phyloP scores from a whole-genome alignment of 2,113 vertebrate species.

The Megalops atlanticus region DNA sequence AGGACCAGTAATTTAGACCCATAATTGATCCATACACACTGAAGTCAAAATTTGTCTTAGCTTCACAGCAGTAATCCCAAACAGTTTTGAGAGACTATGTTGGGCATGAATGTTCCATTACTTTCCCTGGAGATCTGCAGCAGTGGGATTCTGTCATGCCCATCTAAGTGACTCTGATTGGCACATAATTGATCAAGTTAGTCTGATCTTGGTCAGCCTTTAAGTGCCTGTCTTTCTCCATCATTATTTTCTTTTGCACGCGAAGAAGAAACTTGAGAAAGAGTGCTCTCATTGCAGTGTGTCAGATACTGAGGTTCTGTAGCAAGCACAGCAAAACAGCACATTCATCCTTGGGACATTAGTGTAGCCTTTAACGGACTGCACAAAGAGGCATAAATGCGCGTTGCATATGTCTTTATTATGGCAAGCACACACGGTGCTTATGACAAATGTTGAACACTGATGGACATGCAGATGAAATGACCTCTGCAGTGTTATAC shows the following conservation, averaged over 20 bases:
- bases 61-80: not conserved
- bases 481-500: not conserved
- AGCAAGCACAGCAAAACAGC: not conserved
- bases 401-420: not conserved
- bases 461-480: too few species aligned
- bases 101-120: not conserved
- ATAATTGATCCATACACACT: too few species aligned
- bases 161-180: not conserved
- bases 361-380: not conserved
- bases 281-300: not conserved
- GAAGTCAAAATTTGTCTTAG: not conserved
- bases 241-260: not conserved
- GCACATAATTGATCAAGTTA: conserved; percentile 11
- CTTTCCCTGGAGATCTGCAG: not conserved
- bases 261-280: not conserved
- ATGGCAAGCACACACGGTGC: not conserved
- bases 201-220: not conserved
- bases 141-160: not conserved
- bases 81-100: not conserved
- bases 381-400: not conserved
- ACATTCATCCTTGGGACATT: not conserved
- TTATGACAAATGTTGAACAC: not conserved
- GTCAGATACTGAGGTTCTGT: too few species aligned
- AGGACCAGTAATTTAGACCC: too few species aligned
- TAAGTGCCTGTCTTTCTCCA: not conserved